phyloP scores from a whole-genome alignment of 2,113 vertebrate genomes.

The Delphinapterus leucas region DNA sequence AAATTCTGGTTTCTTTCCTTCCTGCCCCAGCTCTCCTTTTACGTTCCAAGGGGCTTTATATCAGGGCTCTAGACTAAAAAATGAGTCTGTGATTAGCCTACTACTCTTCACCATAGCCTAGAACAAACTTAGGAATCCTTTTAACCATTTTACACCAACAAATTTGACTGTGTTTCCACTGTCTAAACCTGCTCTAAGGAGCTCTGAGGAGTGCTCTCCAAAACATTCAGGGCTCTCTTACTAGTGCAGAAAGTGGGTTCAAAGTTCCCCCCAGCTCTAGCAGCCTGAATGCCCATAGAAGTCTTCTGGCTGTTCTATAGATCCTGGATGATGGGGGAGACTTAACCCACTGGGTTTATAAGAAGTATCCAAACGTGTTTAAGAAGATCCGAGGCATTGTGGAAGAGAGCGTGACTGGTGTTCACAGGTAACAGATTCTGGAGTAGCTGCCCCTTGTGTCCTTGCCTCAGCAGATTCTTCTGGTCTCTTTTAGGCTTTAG shows the following conservation, averaged over 20 bases:
- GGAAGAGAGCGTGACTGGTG: conserved; percentile 98
- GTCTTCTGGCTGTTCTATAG: conserved; percentile 81
- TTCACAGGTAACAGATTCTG: conserved; percentile 91
- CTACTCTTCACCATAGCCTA: conserved; percentile 25
- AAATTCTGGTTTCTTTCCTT: conserved; percentile 36
- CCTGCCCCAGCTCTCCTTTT: conserved; percentile 39
- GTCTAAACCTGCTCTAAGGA: conserved; percentile 50
- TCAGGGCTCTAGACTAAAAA: conserved; percentile 34
- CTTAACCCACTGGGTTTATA: conserved; percentile 99
- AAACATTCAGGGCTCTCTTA: conserved; percentile 59
- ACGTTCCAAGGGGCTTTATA: not conserved
- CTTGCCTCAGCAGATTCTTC: conserved; percentile 66
- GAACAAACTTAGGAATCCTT: conserved; percentile 54
- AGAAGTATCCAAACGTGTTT: conserved; percentile 97
- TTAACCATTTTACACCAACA: conserved; percentile 50
- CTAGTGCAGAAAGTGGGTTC: conserved; percentile 68
- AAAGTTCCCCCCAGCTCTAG: conserved; percentile 72
- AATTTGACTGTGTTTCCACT: conserved; percentile 48
- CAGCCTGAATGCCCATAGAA: conserved; percentile 75
- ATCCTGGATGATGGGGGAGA: conserved; percentile 98
- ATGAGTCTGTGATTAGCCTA: conserved; percentile 1
- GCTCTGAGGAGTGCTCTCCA: conserved; percentile 49
- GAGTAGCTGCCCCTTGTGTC: conserved; percentile 73
- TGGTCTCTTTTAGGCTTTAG: conserved; percentile 52
- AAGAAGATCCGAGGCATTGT: conserved; percentile 98